phyloP scores from a whole-genome alignment of 2,888 invertebrate genomes.

The Calliopum simillimum region DNA sequence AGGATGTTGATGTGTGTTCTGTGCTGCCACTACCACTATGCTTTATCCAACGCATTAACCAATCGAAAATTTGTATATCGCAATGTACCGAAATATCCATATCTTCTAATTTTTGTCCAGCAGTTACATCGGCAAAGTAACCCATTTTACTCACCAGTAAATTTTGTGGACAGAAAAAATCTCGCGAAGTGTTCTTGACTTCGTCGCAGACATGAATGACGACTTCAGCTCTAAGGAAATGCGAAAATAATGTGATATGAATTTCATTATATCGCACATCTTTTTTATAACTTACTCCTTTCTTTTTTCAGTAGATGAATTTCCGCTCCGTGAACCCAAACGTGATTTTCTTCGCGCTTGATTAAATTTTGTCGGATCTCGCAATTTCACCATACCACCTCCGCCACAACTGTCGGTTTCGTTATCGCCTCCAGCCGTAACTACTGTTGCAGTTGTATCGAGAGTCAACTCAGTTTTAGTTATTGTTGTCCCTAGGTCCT shows the following conservation, averaged over 20 bases:
- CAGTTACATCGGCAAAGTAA: constrained; percentile 91
- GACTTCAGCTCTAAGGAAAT: constrained; percentile 76
- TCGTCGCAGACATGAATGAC: constrained; percentile 97
- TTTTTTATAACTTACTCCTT: constrained; percentile 52
- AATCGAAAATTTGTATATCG: constrained; percentile 95
- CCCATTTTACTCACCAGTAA: constrained; percentile 92
- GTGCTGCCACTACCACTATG: constrained; percentile 68
- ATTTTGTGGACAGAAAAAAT: constrained; percentile 89
- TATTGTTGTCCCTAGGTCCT: constrained; percentile 27
- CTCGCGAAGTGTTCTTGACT: constrained; percentile 87
- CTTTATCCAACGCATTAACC: constrained; percentile 97
- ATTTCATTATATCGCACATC: no score
- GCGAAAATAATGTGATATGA: background rate
- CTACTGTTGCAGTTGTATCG: constrained; percentile 29
- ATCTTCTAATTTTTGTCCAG: constrained; percentile 84
- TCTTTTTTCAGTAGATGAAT: constrained; percentile 44
- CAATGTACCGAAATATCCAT: constrained; percentile 98
- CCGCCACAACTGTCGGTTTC: constrained; percentile 41
- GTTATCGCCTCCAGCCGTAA: constrained; percentile 44
- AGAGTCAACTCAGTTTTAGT: background rate
- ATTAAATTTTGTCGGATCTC: constrained; percentile 25
- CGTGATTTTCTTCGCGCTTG: constrained; percentile 50
- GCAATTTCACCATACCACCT: constrained; percentile 10
- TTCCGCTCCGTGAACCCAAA: constrained; percentile 34
- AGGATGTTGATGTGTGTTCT: constrained; percentile 36